A percentile compares a stretch with the other conserved stretches of the same genome.
Evolutionary conservation across 1,140 invertebrate species (phyloP).

Genomic region (Euura lappo): DNA sequence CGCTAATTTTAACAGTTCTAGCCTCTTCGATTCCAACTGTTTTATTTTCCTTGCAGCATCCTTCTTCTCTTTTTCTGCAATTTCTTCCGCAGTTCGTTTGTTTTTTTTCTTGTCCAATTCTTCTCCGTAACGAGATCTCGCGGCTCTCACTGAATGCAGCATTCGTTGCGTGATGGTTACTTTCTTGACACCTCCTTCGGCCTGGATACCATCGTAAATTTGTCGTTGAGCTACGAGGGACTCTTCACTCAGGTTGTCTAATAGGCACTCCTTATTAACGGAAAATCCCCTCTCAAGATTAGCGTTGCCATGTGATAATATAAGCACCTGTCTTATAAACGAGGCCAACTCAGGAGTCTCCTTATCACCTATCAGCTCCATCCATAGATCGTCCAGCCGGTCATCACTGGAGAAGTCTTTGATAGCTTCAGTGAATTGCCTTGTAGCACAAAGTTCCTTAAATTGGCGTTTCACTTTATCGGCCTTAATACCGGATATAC

Average conservation of each 20-base stretch:
- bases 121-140: conserved; percentile 19
- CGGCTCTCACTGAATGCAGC: conserved; percentile 19
- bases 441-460: background rate
- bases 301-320: background rate
- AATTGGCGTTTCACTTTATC: background rate
- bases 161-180: conserved; percentile 21
- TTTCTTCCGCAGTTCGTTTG: background rate
- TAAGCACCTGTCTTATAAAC: background rate
- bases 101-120: background rate
- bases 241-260: conserved; percentile 19
- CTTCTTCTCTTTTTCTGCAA: conserved; percentile 8
- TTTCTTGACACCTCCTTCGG: conserved; percentile 18
- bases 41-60: background rate
- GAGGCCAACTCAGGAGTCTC: background rate
- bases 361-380: background rate
- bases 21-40: background rate
- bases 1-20: background rate
- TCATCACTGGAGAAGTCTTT: background rate
- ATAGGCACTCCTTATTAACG: conserved; percentile 11
- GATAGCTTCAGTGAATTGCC: background rate
- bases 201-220: conserved; percentile 23
- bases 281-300: conserved; percentile 12
- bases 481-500: background rate
- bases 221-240: conserved; percentile 23
- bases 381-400: background rate